A percentile compares a stretch with the other conserved stretches of the same genome.
phyloP scores from a whole-genome alignment of 2,113 vertebrate genomes.

The Nycticryphes semicollaris region DNA sequence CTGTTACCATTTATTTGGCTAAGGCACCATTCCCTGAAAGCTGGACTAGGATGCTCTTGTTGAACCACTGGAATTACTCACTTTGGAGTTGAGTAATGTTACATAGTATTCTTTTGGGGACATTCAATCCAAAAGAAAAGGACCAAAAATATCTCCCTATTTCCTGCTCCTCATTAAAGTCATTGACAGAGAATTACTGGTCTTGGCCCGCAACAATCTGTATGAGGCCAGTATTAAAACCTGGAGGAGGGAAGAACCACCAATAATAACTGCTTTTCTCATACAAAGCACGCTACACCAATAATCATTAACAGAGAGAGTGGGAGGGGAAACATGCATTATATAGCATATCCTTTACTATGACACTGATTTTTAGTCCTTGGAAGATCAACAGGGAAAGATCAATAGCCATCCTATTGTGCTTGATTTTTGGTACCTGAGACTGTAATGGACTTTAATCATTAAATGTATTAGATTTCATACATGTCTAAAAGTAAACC shows the following conservation, averaged over 20 bases:
- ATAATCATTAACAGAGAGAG: neutral
- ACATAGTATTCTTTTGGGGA: neutral
- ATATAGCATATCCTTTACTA: neutral
- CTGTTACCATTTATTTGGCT: neutral
- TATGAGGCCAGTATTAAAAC: conserved; percentile 4
- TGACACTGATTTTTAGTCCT: neutral
- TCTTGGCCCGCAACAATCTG: neutral
- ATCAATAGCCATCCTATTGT: neutral
- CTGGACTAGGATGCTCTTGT: neutral
- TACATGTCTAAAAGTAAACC: neutral
- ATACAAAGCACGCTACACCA: neutral
- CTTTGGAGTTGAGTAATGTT: conserved; percentile 21
- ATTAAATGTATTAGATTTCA: neutral
- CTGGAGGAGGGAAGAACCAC: neutral
- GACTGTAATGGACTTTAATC: neutral
- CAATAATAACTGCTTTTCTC: neutral
- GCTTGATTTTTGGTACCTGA: neutral
- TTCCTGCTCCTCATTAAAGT: conserved; percentile 40
- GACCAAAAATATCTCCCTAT: neutral
- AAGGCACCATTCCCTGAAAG: neutral
- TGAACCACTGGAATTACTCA: conserved; percentile 17
- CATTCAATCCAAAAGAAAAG: neutral
- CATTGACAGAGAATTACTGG: neutral
- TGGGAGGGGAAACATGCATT: neutral
- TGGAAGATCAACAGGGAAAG: neutral